A percentile compares a stretch with the other conserved stretches of the same genome.
phyloP scores from a whole-genome alignment of 2,888 invertebrate genomes.

The Gerris lacustris region DNA sequence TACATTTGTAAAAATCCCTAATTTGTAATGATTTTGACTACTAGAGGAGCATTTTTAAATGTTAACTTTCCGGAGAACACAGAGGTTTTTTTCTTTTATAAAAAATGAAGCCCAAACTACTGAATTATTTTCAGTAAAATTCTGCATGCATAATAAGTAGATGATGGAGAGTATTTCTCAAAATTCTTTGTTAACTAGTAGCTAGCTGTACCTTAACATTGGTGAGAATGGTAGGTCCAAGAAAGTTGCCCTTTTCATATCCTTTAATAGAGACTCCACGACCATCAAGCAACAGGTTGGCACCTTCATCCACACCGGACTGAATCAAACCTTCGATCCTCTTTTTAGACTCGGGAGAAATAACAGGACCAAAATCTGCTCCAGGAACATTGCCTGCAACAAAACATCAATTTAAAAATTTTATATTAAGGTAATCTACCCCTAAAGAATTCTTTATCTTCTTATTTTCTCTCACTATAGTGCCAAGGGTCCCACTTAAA shows the following conservation, averaged over 20 bases:
- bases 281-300: slow-evolving; percentile 79
- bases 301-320: slow-evolving; percentile 73
- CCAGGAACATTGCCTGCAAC: slow-evolving; percentile 57
- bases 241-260: slow-evolving; percentile 94
- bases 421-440: background rate
- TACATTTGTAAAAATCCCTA: too few species aligned
- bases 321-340: slow-evolving; percentile 71
- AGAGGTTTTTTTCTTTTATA: too few species aligned
- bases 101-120: too few species aligned
- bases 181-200: too few species aligned
- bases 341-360: slow-evolving; percentile 78
- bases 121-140: too few species aligned
- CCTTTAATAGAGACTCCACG: slow-evolving; percentile 67
- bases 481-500: too few species aligned
- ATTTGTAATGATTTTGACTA: too few species aligned
- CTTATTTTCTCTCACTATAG: too few species aligned
- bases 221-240: slow-evolving; percentile 87
- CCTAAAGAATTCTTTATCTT: background rate
- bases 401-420: background rate
- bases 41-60: too few species aligned
- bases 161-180: too few species aligned
- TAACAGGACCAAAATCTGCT: slow-evolving; percentile 82
- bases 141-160: too few species aligned
- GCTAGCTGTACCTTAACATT: slow-evolving; percentile 51
- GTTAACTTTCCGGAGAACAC: too few species aligned